Percentiles rank a stretch among this genome's conserved stretches.
Conservation (phyloP, 2,888 invertebrate genomes). For the Boloria euphrosyne region DNA sequence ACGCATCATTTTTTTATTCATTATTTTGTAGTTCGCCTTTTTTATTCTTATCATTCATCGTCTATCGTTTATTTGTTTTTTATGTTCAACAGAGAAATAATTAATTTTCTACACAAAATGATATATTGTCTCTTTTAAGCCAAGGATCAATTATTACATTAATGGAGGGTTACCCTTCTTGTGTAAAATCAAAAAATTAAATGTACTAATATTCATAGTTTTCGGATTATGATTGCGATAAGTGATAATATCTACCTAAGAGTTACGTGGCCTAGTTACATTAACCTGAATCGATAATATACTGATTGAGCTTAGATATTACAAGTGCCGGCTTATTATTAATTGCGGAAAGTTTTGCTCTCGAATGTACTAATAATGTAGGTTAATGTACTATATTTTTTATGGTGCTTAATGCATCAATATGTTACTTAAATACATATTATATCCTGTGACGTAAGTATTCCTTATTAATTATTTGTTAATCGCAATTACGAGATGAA, state of each 20-base stretch:
- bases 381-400: background rate
- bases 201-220: too few relatives aligned
- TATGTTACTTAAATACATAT: too few relatives aligned
- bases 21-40: background rate
- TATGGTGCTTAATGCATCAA: background rate
- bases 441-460: too few relatives aligned
- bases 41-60: background rate
- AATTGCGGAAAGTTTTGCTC: background rate
- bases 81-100: too few relatives aligned
- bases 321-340: background rate
- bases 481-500: too few relatives aligned
- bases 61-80: too few relatives aligned
- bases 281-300: constrained; percentile 18
- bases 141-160: too few relatives aligned
- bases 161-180: too few relatives aligned
- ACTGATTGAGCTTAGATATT: constrained; percentile 14
- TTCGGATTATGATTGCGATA: constrained; percentile 2
- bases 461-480: too few relatives aligned
- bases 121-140: too few relatives aligned
- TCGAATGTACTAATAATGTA: background rate
- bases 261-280: constrained; percentile 15
- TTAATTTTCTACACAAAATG: too few relatives aligned
- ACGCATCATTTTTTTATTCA: background rate
- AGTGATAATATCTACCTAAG: constrained; percentile 1
- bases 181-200: too few relatives aligned